These are phyloP conservation scores for Drosophila trapezifrons DNA, from an alignment of 1,140 invertebrate species.

Conservation along the genomic window DNA sequence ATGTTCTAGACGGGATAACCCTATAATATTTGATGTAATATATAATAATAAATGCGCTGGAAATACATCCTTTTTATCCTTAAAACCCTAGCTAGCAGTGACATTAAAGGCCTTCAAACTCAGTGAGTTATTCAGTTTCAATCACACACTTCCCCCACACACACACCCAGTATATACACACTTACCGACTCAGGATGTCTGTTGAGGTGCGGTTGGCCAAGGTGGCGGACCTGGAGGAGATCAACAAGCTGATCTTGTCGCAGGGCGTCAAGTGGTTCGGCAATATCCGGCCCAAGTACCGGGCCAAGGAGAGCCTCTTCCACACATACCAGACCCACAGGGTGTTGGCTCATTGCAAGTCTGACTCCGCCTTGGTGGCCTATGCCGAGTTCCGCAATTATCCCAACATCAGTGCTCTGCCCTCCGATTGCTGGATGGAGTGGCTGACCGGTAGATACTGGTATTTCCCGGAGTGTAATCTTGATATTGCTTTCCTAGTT, in stretches of 20 bases:
- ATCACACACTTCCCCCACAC: constrained; percentile 17
- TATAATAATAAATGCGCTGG: too few relatives aligned
- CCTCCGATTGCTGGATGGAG: constrained; percentile 62
- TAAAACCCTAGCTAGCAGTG: background rate
- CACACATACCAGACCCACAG: constrained; percentile 59
- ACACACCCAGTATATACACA: constrained; percentile 19
- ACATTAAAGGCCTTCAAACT: constrained; percentile 1
- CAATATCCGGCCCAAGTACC: constrained; percentile 54
- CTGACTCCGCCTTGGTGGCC: constrained; percentile 23
- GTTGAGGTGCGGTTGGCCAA: constrained; percentile 41
- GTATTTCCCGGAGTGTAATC: constrained; percentile 15
- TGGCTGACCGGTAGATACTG: constrained; percentile 65
- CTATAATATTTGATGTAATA: background rate
- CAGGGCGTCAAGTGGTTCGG: constrained; percentile 48
- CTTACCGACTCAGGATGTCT: constrained; percentile 4
- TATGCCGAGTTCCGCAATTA: constrained; percentile 74
- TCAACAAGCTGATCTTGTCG: constrained; percentile 27
- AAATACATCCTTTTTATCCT: background rate
- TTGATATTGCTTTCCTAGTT: background rate
- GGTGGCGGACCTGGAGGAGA: constrained; percentile 8
- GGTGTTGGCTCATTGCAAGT: constrained; percentile 23
- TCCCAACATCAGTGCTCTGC: constrained; percentile 50
- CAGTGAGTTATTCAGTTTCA: constrained; percentile 8
- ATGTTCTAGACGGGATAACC: constrained; percentile 57
- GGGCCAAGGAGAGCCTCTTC: constrained; percentile 21